Evolutionary conservation across 2,113 vertebrate species (phyloP).

Genomic region (Notarius lentiginosus): DNA sequence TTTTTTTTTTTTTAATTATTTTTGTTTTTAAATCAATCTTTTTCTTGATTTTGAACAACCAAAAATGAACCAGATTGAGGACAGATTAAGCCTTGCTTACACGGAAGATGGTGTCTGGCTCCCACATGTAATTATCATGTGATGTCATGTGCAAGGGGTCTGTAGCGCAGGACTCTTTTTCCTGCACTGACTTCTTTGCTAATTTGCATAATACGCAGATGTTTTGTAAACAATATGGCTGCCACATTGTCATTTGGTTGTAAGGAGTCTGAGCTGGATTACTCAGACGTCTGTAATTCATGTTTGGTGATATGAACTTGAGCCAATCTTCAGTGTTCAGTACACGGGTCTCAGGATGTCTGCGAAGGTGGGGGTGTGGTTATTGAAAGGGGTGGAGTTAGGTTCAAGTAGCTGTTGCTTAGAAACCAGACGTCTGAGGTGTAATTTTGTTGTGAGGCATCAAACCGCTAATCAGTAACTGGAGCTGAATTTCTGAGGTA

Average conservation of each 20-base stretch:
- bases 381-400: not conserved
- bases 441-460: not conserved
- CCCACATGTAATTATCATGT: too few species aligned
- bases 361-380: not conserved
- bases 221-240: not conserved
- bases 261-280: not conserved
- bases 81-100: too few species aligned
- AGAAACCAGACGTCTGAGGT: not conserved
- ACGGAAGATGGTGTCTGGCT: too few species aligned
- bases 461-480: not conserved
- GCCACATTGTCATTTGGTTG: not conserved
- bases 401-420: not conserved
- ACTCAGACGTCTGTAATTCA: not conserved
- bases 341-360: too few species aligned
- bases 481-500: not conserved
- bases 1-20: too few species aligned
- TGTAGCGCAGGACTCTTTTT: too few species aligned
- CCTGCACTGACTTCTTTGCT: too few species aligned
- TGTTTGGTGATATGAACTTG: not conserved
- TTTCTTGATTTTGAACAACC: too few species aligned
- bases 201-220: not conserved
- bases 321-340: not conserved
- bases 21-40: too few species aligned
- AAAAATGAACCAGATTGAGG: too few species aligned
- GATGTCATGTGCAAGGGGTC: too few species aligned